Base-by-base conservation (phyloP, 2,113 vertebrate species). In the Chrysochloris asiatica region DNA sequence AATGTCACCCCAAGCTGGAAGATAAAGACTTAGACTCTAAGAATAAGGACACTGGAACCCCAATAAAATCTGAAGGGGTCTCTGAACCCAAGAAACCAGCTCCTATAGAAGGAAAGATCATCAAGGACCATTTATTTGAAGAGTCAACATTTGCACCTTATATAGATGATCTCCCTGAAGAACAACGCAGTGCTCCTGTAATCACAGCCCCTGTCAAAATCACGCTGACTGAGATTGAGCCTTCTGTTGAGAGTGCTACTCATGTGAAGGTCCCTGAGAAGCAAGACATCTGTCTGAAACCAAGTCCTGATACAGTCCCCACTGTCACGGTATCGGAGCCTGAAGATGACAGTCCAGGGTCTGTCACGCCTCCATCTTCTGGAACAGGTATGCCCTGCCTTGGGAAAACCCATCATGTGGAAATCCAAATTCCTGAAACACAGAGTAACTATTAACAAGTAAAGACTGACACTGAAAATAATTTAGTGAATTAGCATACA, bases 271-370 rank as follows among this genome's bases (percentile, higher is more conserved):
- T 91, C 86, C 96, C 30, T 0, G 96, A 95, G 95, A 98, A 90
- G 96, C 98, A 79, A 38, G 98, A 99, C 48, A 85, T 93, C 0
- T 97, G 98, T 83, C 98, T 99, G 90, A 99, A 99, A 78, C 98
- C 98, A 10, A 98, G 98, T 91, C 97, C 96, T 6, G 98, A 99
- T 94, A 98, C 98, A 28, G 99, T 99, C 69, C 99, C 99, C 8
- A 99, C 97, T 0, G 99, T 99, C 96, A 99, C 98, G 0, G 98
- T 99, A 73, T 99, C 99, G 0, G 99, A 99, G 97, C 99, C 99
- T 0, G 99, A 99, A 97, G 99, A 99, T 33, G 99, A 99, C 94
- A 99, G 99, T 94, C 99, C 99, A 0, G 98, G 98, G 2, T 99
- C 99, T 7, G 97, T 98, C 90, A 99, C 98, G 0, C 98, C 98